These are phyloP conservation scores for Drosophila pruinosa DNA, from an alignment of 1,140 invertebrate genomes.

Conservation along the genomic window DNA sequence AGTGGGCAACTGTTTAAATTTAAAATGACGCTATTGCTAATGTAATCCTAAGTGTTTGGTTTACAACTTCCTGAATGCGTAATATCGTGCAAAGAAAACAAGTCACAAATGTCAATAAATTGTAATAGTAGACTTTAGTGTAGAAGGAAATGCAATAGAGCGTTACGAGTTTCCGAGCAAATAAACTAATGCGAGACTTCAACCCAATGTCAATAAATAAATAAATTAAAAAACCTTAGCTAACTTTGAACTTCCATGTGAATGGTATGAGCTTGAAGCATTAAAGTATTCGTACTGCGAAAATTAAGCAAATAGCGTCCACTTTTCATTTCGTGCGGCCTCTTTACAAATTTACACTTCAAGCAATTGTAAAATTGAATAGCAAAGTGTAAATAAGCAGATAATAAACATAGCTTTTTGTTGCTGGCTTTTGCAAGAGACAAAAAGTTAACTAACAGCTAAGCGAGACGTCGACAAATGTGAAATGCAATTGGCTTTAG, in stretches of 20 bases:
- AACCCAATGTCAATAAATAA: constrained; percentile 31
- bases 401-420: constrained; percentile 61
- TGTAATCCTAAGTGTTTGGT: constrained; percentile 40
- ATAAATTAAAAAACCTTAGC: constrained; percentile 12
- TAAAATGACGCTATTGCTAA: constrained; percentile 24
- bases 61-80: constrained; percentile 51
- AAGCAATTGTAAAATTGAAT: constrained; percentile 76
- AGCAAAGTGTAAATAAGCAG: constrained; percentile 64
- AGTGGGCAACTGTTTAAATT: background rate
- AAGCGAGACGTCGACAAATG: constrained; percentile 11
- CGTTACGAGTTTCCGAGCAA: constrained; percentile 26
- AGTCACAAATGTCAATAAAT: constrained; percentile 16
- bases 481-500: constrained; percentile 26
- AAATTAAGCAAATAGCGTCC: constrained; percentile 66
- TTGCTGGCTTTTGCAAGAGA: constrained; percentile 65
- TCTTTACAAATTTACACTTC: constrained; percentile 75
- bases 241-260: constrained; percentile 7
- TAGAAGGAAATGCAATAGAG: constrained; percentile 44
- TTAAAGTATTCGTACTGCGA: constrained; percentile 47
- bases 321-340: constrained; percentile 37
- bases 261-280: background rate
- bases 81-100: constrained; percentile 21
- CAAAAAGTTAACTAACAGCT: constrained; percentile 32
- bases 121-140: too few species aligned
- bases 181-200: constrained; percentile 12